Evolutionary conservation across 2,113 vertebrate species (phyloP).

Genomic region (Cyphomyrus plagiostoma): DNA sequence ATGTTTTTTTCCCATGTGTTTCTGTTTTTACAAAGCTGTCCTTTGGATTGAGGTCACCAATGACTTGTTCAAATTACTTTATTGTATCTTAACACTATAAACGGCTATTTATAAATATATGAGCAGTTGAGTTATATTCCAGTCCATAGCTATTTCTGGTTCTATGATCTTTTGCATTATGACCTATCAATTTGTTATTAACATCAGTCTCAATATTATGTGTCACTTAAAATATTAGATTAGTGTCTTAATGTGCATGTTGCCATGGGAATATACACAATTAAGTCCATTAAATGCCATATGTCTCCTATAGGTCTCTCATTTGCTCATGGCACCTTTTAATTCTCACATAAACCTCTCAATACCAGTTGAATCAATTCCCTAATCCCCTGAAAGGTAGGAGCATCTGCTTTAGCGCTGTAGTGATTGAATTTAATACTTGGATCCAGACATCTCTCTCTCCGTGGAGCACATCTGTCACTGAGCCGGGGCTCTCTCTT

Average conservation of each 20-base stretch:
- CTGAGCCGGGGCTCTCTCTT: background rate
- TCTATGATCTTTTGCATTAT: background rate
- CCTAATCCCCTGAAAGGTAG: background rate
- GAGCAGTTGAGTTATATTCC: background rate
- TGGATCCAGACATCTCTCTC: background rate
- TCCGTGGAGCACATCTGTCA: background rate
- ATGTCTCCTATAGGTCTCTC: background rate
- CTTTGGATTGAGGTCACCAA: background rate
- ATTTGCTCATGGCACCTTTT: background rate
- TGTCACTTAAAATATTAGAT: slow-evolving; percentile 9
- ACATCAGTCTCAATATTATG: background rate
- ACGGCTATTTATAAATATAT: background rate
- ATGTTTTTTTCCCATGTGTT: background rate
- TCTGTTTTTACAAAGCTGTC: background rate
- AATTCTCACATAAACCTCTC: slow-evolving; percentile 16
- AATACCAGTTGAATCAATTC: slow-evolving; percentile 9
- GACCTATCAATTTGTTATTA: background rate
- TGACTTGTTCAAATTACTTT: background rate
- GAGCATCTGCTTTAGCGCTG: slow-evolving; percentile 1
- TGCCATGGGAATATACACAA: slow-evolving; percentile 7
- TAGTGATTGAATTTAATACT: slow-evolving; percentile 14
- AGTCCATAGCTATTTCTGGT: background rate
- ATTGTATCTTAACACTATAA: background rate
- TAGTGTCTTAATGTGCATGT: background rate
- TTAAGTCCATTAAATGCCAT: slow-evolving; percentile 10